phyloP scores from a whole-genome alignment of 2,113 vertebrate genomes.

The Alligator mississippiensis region DNA sequence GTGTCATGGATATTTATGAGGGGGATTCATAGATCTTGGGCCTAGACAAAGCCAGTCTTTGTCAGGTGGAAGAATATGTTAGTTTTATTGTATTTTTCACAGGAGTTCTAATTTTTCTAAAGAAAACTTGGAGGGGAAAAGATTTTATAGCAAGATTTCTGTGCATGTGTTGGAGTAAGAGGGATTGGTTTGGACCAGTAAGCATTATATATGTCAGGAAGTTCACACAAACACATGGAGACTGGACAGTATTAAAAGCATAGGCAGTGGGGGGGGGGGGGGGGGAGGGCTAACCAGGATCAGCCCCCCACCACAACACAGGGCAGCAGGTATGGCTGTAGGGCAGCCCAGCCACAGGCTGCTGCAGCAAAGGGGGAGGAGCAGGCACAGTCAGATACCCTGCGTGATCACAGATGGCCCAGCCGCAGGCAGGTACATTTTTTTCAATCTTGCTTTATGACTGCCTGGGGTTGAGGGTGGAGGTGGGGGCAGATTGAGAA shows the following conservation, averaged over 20 bases:
- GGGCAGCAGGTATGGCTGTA: too few species aligned
- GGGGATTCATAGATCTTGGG: not conserved
- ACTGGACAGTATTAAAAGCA: conserved; percentile 6
- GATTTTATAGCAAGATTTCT: conserved; percentile 1
- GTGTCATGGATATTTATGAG: not conserved
- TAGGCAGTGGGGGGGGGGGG: too few species aligned
- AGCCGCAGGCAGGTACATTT: too few species aligned
- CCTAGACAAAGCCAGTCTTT: not conserved
- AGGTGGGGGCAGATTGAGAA: too few species aligned
- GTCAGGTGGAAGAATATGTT: not conserved
- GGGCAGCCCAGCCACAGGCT: too few species aligned
- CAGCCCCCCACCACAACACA: too few species aligned
- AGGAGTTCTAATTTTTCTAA: conserved; percentile 13
- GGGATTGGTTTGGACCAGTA: not conserved
- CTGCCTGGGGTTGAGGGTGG: too few species aligned
- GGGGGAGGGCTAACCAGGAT: too few species aligned
- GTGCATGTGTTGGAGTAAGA: not conserved
- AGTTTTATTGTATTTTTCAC: conserved; percentile 7
- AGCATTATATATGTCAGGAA: conserved; percentile 19
- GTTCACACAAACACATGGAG: not conserved
- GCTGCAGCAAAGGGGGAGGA: too few species aligned
- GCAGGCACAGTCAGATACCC: too few species aligned
- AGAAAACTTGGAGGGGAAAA: conserved; percentile 4
- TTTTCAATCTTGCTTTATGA: too few species aligned
- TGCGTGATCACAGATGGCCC: too few species aligned